Evolutionary conservation across 1,140 invertebrate genomes (phyloP).

Genomic region (Protaetia brevitarsis): DNA sequence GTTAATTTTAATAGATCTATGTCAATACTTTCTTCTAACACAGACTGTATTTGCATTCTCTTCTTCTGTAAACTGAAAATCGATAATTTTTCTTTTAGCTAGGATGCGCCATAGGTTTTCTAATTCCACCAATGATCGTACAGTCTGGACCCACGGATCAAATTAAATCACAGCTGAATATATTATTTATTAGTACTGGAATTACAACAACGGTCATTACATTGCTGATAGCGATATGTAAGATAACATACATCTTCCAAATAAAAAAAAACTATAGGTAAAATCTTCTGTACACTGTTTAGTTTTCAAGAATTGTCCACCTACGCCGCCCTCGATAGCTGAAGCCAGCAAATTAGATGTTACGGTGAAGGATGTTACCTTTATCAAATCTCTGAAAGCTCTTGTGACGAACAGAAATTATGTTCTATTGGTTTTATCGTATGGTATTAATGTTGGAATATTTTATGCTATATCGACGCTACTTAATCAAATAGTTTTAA

Average conservation of each 20-base stretch:
- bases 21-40: too few relatives aligned
- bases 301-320: constrained; percentile 81
- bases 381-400: constrained; percentile 68
- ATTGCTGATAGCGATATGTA: constrained; percentile 1
- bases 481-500: constrained; percentile 80
- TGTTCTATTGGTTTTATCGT: constrained; percentile 76
- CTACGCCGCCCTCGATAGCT: constrained; percentile 75
- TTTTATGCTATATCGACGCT: constrained; percentile 94
- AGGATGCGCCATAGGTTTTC: constrained; percentile 85
- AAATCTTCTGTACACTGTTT: constrained; percentile 22
- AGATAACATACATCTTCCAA: too few relatives aligned
- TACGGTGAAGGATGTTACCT: constrained; percentile 55
- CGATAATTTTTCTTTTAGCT: constrained; percentile 60
- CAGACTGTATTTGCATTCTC: too few relatives aligned
- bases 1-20: too few relatives aligned
- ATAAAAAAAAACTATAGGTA: not conserved
- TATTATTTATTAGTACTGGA: constrained; percentile 80
- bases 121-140: constrained; percentile 83
- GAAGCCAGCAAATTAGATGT: constrained; percentile 59
- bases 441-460: constrained; percentile 89
- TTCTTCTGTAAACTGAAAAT: too few relatives aligned
- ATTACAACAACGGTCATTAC: constrained; percentile 61
- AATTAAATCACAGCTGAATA: constrained; percentile 59
- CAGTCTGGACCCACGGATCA: constrained; percentile 57
- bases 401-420: constrained; percentile 75